phyloP scores from a whole-genome alignment of 2,113 vertebrate species.

The Turnix velox region DNA sequence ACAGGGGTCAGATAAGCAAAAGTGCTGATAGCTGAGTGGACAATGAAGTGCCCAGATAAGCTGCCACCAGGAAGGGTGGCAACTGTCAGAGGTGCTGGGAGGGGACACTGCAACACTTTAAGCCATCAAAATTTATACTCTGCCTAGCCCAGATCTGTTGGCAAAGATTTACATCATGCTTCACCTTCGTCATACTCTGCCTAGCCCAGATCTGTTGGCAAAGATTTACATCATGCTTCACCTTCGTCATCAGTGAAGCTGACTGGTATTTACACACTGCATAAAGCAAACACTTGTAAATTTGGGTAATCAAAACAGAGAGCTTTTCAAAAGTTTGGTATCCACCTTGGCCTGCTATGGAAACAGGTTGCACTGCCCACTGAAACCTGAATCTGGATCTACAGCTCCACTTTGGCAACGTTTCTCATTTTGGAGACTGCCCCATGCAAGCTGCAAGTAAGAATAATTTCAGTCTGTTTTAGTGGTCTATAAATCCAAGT shows the following conservation, averaged over 20 bases:
- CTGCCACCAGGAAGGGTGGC: not conserved
- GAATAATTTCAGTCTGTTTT: slow-evolving; percentile 59
- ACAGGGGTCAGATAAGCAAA: not conserved
- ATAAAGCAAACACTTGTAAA: not conserved
- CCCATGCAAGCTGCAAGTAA: slow-evolving; percentile 40
- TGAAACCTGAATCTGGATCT: not conserved
- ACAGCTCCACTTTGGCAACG: not conserved
- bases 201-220: not conserved
- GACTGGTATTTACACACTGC: not conserved
- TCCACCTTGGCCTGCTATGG: not conserved
- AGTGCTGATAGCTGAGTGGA: not conserved
- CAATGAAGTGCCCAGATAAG: not conserved
- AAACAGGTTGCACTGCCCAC: slow-evolving; percentile 18
- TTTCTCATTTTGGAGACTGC: slow-evolving; percentile 33
- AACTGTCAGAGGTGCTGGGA: not conserved
- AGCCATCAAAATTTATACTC: not conserved
- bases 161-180: not conserved
- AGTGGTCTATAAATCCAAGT: slow-evolving; percentile 57
- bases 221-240: not conserved
- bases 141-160: not conserved
- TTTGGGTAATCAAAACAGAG: not conserved
- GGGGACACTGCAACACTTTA: not conserved
- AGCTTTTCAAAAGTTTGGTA: not conserved
- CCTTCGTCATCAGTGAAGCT: not conserved
- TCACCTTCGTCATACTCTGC: not conserved